These are phyloP conservation scores for Ypsolopha sequella DNA, from an alignment of 2,888 invertebrate species.

Conservation along the genomic window DNA sequence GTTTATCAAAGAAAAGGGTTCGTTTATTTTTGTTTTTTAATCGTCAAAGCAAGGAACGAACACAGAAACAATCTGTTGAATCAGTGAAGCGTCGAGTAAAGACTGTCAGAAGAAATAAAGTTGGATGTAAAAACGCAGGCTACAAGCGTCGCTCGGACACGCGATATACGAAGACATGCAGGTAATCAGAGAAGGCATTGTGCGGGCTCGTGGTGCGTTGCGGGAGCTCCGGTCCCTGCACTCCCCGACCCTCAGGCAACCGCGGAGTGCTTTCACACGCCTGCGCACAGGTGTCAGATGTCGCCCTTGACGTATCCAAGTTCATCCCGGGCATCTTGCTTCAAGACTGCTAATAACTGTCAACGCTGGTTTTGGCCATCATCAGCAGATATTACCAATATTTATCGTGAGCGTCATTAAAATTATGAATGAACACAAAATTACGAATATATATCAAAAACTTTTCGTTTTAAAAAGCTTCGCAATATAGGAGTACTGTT, in stretches of 20 bases:
- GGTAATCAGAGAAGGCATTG: constrained; percentile 66
- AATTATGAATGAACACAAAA: too few relatives aligned
- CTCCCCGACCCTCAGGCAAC: constrained; percentile 17
- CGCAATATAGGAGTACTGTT: too few relatives aligned
- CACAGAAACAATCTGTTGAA: constrained; percentile 27
- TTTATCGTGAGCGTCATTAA: not conserved
- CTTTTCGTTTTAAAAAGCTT: too few relatives aligned
- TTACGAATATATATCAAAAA: too few relatives aligned
- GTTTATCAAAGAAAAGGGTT: too few relatives aligned
- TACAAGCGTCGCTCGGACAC: constrained; percentile 32
- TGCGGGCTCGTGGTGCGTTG: constrained; percentile 62
- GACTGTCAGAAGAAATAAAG: constrained; percentile 56
- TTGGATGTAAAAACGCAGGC: constrained; percentile 33
- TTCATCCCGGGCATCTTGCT: constrained; percentile 1
- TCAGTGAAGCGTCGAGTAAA: constrained; percentile 45
- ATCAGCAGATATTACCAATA: not conserved
- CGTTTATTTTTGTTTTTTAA: not conserved
- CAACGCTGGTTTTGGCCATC: not conserved
- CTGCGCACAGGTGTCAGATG: constrained; percentile 64
- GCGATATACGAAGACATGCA: constrained; percentile 59
- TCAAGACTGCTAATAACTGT: not conserved
- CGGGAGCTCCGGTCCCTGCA: constrained; percentile 21
- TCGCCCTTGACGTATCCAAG: constrained; percentile 55
- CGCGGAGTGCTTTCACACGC: constrained; percentile 49
- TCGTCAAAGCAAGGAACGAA: constrained; percentile 8